These are phyloP conservation scores for Pyrgilauda ruficollis DNA, from an alignment of 2,113 vertebrate genomes.

Conservation along the genomic window DNA sequence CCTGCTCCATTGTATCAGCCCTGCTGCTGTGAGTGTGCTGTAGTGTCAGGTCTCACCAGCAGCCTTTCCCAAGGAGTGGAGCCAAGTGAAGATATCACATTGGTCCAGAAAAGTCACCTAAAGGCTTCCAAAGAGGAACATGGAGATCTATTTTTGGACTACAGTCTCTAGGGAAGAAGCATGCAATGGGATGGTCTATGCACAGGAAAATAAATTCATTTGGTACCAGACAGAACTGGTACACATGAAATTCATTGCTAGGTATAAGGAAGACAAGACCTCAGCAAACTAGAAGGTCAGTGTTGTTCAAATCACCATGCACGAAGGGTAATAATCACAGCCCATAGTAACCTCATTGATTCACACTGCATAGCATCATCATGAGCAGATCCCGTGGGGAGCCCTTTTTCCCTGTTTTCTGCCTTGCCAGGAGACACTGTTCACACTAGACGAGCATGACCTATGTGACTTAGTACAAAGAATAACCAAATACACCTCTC, in stretches of 20 bases:
- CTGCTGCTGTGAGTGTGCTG: not conserved
- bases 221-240: not conserved
- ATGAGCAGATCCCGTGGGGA: not conserved
- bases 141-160: not conserved
- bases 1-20: not conserved
- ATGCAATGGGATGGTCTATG: fast-evolving
- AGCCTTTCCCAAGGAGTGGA: not conserved
- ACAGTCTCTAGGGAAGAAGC: not conserved
- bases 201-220: not conserved
- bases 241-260: not conserved
- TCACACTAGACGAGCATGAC: not conserved
- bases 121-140: not conserved
- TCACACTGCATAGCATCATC: not conserved
- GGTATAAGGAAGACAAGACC: not conserved
- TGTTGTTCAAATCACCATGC: not conserved
- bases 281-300: not conserved
- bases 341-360: not conserved
- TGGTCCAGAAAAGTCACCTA: not conserved
- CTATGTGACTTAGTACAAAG: not conserved
- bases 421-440: not conserved
- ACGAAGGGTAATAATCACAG: not conserved
- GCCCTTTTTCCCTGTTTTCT: not conserved
- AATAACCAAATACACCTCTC: conserved; percentile 23
- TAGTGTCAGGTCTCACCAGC: not conserved
- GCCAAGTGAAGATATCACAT: not conserved